These are phyloP conservation scores for Drosophila paracracens DNA, from an alignment of 2,888 invertebrate genomes.

Conservation along the genomic window DNA sequence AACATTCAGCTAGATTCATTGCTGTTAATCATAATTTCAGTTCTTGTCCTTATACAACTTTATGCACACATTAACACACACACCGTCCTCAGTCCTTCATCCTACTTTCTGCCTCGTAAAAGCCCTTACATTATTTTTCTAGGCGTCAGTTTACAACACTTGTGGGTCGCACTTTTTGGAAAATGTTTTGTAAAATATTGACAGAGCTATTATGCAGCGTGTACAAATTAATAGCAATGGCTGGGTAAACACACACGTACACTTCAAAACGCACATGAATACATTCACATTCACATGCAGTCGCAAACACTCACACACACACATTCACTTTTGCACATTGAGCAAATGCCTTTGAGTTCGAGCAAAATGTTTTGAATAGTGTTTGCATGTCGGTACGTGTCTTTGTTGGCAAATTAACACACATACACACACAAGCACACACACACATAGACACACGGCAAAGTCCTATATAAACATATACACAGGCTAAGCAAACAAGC, in stretches of 20 bases:
- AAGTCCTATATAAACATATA: constrained; percentile 71
- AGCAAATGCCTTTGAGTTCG: constrained; percentile 57
- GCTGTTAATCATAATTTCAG: neutral
- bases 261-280: constrained; percentile 28
- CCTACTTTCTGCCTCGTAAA: neutral
- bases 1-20: neutral
- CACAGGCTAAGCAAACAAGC: constrained; percentile 59
- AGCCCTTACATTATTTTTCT: neutral
- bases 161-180: constrained; percentile 53
- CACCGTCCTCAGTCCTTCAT: neutral
- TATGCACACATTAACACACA: neutral
- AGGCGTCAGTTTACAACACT: constrained; percentile 47
- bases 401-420: constrained; percentile 77
- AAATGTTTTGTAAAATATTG: constrained; percentile 73
- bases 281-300: constrained; percentile 25
- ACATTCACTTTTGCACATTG: constrained; percentile 20
- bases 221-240: constrained; percentile 74
- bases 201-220: constrained; percentile 73
- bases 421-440: constrained; percentile 39
- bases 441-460: constrained; percentile 12
- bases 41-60: neutral
- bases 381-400: constrained; percentile 72
- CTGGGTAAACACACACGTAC: constrained; percentile 60
- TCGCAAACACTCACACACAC: constrained; percentile 4
- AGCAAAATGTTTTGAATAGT: constrained; percentile 70